Base-by-base conservation (phyloP, 2,113 vertebrate species). In the Canis aureus region DNA sequence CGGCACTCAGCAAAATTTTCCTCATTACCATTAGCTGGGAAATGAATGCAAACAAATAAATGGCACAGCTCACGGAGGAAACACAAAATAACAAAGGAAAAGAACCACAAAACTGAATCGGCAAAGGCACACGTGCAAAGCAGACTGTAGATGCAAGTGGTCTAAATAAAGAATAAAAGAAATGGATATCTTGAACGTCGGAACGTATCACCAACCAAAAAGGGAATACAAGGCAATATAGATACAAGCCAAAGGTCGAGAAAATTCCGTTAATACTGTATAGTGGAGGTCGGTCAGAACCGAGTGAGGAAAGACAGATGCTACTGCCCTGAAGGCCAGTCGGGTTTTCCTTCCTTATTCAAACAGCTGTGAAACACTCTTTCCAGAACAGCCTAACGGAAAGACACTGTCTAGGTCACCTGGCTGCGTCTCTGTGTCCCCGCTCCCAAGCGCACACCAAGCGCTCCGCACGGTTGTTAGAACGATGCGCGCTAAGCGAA, bases 41-140 rank as follows among this genome's bases (percentile, higher is more conserved):
- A 32, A 89, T 25, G 53, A 83, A 22, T 9, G 22, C 53, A 83
- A 95, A 55, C 20, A 95, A 94, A 89, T n/a, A 92, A 67, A 76
- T 29, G 79, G 53, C 43, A 92, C 11, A 16, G 11, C 19, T 89
- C 43, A 4, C 17, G 23, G 27, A 57, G 9, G 55, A 88, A 84
- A 66, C 2, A 43, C 51, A 67, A 60, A 93, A 55, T 32, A 38
- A 93, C 5, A 29, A 6, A 89, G 19, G 25, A 95, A 64, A 84
- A 76, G 17, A 81, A 91, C 57, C 62, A 85, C 13, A 78, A 80
- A 96, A 67, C 10, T 60, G 8, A 66, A 89, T 78, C 71, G 81
- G 3, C 60, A 81, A 80, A 95, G 76, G 38, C 49, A 91, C 84
- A 88, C 38, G 95, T 64, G 82, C 64, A 92, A 73, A n/a, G 78